phyloP scores from a whole-genome alignment of 1,140 invertebrate genomes.

The Ylistrum balloti region DNA sequence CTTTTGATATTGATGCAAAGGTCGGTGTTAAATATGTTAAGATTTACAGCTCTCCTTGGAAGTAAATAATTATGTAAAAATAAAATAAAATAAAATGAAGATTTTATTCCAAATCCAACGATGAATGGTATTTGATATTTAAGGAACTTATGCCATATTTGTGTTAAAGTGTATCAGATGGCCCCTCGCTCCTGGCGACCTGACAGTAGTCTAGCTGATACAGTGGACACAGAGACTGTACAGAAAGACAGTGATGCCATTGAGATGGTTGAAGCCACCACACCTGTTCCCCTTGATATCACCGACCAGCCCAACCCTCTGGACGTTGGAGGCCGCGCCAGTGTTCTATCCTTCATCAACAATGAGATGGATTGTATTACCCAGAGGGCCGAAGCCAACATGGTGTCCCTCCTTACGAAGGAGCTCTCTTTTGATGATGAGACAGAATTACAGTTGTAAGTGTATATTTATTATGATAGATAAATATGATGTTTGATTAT shows the following conservation, averaged over 20 bases:
- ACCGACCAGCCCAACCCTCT: background rate
- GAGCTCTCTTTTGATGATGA: constrained; percentile 25
- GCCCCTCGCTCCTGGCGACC: constrained; percentile 75
- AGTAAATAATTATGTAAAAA: background rate
- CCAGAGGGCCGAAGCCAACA: constrained; percentile 2
- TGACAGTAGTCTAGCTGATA: constrained; percentile 69
- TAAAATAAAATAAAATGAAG: no score
- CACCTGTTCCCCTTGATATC: background rate
- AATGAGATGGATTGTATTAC: constrained; percentile 41
- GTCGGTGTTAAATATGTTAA: background rate
- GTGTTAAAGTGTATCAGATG: constrained; percentile 73
- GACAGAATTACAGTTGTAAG: constrained; percentile 14
- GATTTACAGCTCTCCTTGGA: no score
- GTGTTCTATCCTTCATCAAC: background rate
- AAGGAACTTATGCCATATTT: constrained; percentile 42
- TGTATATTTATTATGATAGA: no score
- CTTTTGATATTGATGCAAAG: background rate
- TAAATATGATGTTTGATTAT: no score
- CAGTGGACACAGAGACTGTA: constrained; percentile 43
- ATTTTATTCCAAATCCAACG: no score
- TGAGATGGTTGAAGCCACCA: constrained; percentile 47
- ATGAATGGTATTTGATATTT: background rate
- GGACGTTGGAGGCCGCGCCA: background rate
- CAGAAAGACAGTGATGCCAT: constrained; percentile 43
- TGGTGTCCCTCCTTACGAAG: background rate